These are phyloP conservation scores for Pedetes capensis DNA, from an alignment of 2,113 vertebrate genomes.

Conservation along the genomic window DNA sequence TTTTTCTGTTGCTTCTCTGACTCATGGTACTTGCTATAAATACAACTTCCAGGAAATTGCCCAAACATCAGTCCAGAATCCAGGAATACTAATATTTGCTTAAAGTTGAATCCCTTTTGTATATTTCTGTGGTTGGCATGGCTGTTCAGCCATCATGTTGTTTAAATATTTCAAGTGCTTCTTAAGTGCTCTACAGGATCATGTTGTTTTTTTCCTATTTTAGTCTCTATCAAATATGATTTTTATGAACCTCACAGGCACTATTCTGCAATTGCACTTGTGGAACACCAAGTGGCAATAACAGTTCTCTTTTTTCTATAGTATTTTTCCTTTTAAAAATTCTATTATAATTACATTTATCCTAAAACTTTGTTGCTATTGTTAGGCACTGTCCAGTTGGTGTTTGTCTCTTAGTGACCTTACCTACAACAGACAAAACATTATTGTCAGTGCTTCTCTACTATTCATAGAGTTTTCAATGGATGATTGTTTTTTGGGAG, in stretches of 20 bases:
- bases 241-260: slow-evolving; percentile 79
- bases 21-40: not conserved
- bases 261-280: slow-evolving; percentile 87
- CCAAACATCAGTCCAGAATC: not conserved
- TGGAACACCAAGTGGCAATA: slow-evolving; percentile 93
- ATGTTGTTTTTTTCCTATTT: not conserved
- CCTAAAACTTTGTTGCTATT: too few relatives aligned
- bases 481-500: too few relatives aligned
- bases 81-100: not conserved
- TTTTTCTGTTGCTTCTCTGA: not conserved
- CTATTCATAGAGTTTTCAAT: too few relatives aligned
- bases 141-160: not conserved
- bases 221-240: slow-evolving; percentile 79
- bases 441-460: too few relatives aligned
- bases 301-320: slow-evolving; percentile 80
- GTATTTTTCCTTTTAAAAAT: slow-evolving; percentile 83
- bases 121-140: not conserved
- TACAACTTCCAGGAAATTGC: not conserved
- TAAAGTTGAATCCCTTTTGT: not conserved
- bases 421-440: too few relatives aligned
- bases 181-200: not conserved
- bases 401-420: too few relatives aligned
- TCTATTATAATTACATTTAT: slow-evolving; percentile 94
- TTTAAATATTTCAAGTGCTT: not conserved
- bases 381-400: too few relatives aligned